Evolutionary conservation across 2,888 invertebrate genomes (phyloP).

Genomic region (Andrena minutula): DNA sequence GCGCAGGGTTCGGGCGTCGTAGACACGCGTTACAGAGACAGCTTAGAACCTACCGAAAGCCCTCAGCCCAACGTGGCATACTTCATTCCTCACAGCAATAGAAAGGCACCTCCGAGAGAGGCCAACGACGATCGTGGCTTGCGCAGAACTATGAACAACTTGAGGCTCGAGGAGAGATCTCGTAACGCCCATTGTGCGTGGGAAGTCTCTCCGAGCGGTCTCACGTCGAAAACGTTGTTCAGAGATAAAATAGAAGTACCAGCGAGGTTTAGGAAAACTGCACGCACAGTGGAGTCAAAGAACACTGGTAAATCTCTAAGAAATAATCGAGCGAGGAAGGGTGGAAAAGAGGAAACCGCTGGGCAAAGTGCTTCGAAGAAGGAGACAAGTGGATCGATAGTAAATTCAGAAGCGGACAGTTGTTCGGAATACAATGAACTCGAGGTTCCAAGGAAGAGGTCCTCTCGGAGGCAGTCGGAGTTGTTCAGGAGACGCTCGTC

Average conservation of each 20-base stretch:
- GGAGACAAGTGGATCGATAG: background rate
- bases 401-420: background rate
- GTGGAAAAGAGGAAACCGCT: background rate
- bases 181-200: constrained; percentile 25
- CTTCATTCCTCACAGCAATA: constrained; percentile 62
- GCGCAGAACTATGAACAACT: constrained; percentile 64
- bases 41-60: constrained; percentile 63
- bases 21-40: constrained; percentile 47
- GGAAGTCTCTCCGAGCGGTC: constrained; percentile 43
- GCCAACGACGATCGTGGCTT: constrained; percentile 71
- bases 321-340: background rate
- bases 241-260: background rate
- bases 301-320: background rate
- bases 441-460: background rate
- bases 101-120: constrained; percentile 21
- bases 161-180: constrained; percentile 52
- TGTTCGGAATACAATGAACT: background rate
- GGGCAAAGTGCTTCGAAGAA: background rate
- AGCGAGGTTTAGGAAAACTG: background rate
- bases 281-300: background rate
- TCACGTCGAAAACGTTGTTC: background rate
- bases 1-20: background rate
- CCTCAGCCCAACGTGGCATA: constrained; percentile 66
- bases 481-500: background rate
- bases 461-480: constrained; percentile 4